Evolutionary conservation across 2,888 invertebrate species (phyloP), one percentile per base, ranked within the genome.

Genomic region (Morpho deidamia): DNA sequence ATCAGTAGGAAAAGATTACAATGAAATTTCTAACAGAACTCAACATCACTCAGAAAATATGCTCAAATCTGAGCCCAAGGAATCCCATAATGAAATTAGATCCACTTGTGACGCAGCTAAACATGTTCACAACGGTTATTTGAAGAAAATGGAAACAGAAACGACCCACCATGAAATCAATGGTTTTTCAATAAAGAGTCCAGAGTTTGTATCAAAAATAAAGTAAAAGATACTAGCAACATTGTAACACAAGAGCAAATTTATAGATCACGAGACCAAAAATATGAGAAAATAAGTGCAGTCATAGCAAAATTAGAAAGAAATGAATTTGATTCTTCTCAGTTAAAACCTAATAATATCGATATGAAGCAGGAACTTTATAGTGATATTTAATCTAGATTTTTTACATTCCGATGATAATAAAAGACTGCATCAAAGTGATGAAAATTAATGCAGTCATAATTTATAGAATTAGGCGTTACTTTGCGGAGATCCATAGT

Each of bases 281-380:
- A n/a, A 39, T 39, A 44, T 7, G n/a, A 47, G 3, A 14, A 43
- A n/a, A 48, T 48, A 38, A 11, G 32, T 10, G 10, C n/a, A 11
- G 45, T 46, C 1, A 32, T 55, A 32, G 45, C 8, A 14, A 55
- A 55, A 45, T 38, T 45, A 11, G 45, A 50, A 41, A 45, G 7
- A 11, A 11, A 33, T 50, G 11, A 55, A 10, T 12, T 7, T n/a
- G 32, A 52, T 1, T 23, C 9, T 5, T 8, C 11, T 11, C 10
- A 8, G 39, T 11, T 48, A 2, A 32, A 48, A 11, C 33, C 7
- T 40, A 47, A 8, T 14, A 7, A 10, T n/a, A 35, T 14, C 4
- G 41, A 35, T 42, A 47, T 51, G 34, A 55, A 55, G 55, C 46
- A 46, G 46, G 51, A 55, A 55, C 46, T 51, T 55, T 55, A 47